Percentiles rank a stretch among this genome's conserved stretches.
These are phyloP conservation scores for Oeneis ivallda DNA, from an alignment of 2,888 invertebrate genomes.

Conservation along the genomic window DNA sequence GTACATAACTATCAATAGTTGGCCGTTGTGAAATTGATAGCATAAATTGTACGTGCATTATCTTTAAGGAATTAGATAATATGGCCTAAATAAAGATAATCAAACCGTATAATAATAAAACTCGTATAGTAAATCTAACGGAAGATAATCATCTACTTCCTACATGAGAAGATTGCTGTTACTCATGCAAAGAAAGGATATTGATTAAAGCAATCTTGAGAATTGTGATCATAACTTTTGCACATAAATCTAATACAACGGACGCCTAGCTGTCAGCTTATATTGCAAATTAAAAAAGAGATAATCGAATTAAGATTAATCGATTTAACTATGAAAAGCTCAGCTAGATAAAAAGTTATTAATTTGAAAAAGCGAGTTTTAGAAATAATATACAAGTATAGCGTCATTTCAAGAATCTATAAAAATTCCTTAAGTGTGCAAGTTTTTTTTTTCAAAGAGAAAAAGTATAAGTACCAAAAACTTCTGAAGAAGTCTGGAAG, in stretches of 20 bases:
- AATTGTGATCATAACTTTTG: not conserved
- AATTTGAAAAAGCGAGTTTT: no score
- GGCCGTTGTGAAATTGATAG: no score
- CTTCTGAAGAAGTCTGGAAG: no score
- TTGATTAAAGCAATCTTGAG: not conserved
- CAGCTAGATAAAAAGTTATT: not conserved
- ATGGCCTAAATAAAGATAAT: not conserved
- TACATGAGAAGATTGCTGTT: slow-evolving; percentile 2
- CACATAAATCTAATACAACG: not conserved
- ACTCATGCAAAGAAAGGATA: slow-evolving; percentile 10
- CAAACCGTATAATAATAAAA: not conserved
- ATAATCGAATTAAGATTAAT: not conserved
- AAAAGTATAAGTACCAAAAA: not conserved
- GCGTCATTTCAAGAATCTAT: no score
- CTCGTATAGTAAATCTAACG: slow-evolving; percentile 16
- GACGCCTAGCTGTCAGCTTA: not conserved
- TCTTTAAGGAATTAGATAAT: slow-evolving; percentile 3
- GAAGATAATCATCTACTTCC: slow-evolving; percentile 3
- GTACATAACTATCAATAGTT: not conserved
- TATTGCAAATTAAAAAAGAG: not conserved
- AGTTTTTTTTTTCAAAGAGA: not conserved
- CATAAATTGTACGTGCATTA: not conserved
- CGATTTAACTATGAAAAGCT: not conserved
- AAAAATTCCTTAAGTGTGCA: no score
- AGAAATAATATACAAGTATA: no score